Percentiles rank a stretch among this genome's conserved stretches.
Conservation (phyloP, 1,140 invertebrate species). For the Drosophila athabasca region DNA sequence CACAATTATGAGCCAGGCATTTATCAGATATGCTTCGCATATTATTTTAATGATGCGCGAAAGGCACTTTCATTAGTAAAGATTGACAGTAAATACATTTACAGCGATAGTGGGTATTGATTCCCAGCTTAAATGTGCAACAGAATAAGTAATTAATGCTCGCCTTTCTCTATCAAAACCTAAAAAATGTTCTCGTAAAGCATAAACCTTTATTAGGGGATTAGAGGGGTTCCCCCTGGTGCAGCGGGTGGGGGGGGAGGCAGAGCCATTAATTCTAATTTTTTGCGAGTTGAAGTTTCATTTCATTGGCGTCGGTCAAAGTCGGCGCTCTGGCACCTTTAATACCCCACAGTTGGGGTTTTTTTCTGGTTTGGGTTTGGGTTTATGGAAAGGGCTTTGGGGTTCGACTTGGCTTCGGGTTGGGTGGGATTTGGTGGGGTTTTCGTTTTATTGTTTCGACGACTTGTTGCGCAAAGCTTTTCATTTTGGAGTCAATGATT, state of each 20-base stretch:
- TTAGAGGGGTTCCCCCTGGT: conserved; percentile 6
- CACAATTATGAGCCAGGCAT: no score
- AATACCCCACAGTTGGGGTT: conserved; percentile 3
- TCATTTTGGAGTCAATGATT: conserved; percentile 77
- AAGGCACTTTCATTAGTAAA: no score
- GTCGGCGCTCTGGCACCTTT: conserved; percentile 40
- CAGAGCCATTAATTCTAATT: conserved; percentile 74
- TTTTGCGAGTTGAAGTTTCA: conserved; percentile 66
- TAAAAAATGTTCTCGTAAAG: background rate
- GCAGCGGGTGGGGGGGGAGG: no score
- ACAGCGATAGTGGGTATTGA: no score
- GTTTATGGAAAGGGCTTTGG: background rate
- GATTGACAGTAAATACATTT: no score
- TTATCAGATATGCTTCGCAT: no score
- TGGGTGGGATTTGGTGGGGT: background rate
- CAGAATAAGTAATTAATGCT: no score
- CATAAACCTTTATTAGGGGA: background rate
- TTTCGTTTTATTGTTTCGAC: conserved; percentile 69
- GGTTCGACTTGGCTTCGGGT: no score
- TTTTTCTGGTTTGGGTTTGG: background rate
- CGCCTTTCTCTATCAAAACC: background rate
- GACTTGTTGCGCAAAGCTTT: conserved; percentile 79
- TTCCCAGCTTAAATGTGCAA: no score
- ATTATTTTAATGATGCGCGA: no score
- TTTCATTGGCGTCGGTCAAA: conserved; percentile 73